Conservation (phyloP, 2,888 invertebrate genomes). For the Hypselothyrea guttata region DNA sequence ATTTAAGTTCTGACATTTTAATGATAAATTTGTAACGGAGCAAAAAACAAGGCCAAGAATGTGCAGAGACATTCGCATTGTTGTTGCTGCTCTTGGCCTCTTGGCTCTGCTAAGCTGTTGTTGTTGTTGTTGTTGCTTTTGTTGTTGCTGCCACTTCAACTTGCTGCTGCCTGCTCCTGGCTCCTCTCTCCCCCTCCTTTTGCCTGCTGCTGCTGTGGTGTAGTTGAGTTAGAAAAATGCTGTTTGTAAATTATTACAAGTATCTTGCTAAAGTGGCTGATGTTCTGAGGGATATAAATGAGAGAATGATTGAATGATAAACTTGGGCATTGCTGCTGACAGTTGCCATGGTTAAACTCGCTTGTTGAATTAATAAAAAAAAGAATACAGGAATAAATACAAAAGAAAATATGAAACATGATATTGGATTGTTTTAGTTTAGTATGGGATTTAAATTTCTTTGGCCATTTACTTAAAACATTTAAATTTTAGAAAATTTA, state of each 20-base stretch:
- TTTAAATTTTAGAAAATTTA: too few relatives aligned
- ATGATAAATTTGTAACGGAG: constrained; percentile 74
- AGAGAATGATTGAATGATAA: constrained; percentile 31
- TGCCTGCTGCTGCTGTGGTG: constrained; percentile 16
- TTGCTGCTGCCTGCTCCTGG: not conserved
- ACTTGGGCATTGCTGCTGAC: constrained; percentile 16
- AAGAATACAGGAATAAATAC: not conserved
- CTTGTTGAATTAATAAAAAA: constrained; percentile 29
- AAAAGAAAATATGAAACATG: too few relatives aligned
- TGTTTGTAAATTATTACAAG: constrained; percentile 62
- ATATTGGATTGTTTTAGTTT: too few relatives aligned
- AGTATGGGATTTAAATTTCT: too few relatives aligned
- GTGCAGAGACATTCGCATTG: constrained; percentile 24
- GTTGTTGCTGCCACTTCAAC: constrained; percentile 7
- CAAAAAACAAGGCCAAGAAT: constrained; percentile 59
- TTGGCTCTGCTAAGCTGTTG: constrained; percentile 20
- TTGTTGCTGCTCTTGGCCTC: constrained; percentile 15
- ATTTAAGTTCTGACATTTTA: constrained; percentile 77
- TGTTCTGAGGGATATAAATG: constrained; percentile 10
- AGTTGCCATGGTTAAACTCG: constrained; percentile 22
- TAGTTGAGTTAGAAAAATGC: constrained; percentile 44
- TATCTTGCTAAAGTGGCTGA: constrained; percentile 30
- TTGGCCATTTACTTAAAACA: too few relatives aligned
- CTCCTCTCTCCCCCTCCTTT: not conserved
- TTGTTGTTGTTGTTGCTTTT: not conserved